Evolutionary conservation across 1,140 invertebrate species (phyloP).

Genomic region (Lordiphosa stackelbergi): DNA sequence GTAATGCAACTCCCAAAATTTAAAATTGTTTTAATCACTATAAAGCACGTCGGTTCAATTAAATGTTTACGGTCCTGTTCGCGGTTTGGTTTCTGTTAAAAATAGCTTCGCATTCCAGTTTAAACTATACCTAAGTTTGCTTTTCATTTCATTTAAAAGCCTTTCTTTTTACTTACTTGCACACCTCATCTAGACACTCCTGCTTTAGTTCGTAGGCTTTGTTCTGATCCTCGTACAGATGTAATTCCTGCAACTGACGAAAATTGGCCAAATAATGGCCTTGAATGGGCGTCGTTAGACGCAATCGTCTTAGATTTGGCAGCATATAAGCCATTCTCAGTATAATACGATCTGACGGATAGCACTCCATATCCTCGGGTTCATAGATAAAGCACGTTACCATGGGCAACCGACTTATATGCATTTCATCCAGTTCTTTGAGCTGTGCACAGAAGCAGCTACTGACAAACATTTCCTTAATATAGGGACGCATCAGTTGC

Average conservation of each 20-base stretch:
- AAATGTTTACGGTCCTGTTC: too few relatives aligned
- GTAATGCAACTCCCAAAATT: too few relatives aligned
- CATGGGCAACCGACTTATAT: slow-evolving; percentile 43
- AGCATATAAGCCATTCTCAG: slow-evolving; percentile 46
- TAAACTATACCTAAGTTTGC: too few relatives aligned
- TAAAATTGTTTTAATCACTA: too few relatives aligned
- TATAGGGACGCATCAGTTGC: slow-evolving; percentile 34
- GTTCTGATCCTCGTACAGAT: slow-evolving; percentile 63
- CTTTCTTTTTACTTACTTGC: slow-evolving; percentile 27
- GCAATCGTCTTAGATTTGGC: slow-evolving; percentile 47
- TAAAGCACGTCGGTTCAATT: too few relatives aligned
- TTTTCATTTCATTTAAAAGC: too few relatives aligned
- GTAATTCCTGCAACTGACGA: slow-evolving; percentile 50
- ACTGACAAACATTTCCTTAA: slow-evolving; percentile 41
- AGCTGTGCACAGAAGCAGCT: slow-evolving; percentile 54
- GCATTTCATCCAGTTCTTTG: slow-evolving; percentile 59
- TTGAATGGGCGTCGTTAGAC: slow-evolving; percentile 62
- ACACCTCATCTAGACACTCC: slow-evolving; percentile 59
- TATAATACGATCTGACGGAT: slow-evolving; percentile 59
- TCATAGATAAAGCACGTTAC: slow-evolving; percentile 54
- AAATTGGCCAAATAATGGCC: slow-evolving; percentile 52
- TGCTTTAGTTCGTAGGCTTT: slow-evolving; percentile 62
- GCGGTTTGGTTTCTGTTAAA: too few relatives aligned
- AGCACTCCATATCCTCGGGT: slow-evolving; percentile 62
- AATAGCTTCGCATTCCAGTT: too few relatives aligned